These are phyloP conservation scores for Manis crassicaudata DNA, from an alignment of 2,797 vertebrate genomes.

Conservation along the genomic window DNA sequence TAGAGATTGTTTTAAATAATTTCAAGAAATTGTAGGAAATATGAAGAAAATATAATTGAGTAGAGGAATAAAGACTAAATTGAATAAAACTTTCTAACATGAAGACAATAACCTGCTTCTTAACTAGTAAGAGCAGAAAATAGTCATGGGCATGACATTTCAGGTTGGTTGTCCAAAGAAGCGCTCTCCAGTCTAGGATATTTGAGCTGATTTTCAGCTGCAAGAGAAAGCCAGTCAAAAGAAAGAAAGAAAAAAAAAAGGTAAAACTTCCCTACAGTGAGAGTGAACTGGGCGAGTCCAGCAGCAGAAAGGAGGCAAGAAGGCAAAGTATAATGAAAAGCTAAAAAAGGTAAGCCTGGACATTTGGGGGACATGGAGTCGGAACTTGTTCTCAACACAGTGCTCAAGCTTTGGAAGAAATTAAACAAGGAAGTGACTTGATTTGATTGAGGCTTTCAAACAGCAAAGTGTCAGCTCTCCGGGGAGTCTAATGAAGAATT, in stretches of 20 bases:
- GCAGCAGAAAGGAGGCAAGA: conserved; percentile 15
- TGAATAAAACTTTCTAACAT: not conserved
- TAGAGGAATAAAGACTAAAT: not conserved
- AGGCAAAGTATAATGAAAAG: not conserved
- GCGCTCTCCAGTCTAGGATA: not conserved
- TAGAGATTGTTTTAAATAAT: not conserved
- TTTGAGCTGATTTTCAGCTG: not conserved
- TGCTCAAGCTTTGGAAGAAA: not conserved
- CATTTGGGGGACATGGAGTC: not conserved
- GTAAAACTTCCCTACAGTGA: not conserved
- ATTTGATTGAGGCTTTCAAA: not conserved
- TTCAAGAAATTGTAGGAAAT: not conserved
- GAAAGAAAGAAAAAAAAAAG: not conserved
- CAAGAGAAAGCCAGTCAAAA: not conserved
- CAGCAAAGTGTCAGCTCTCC: not conserved
- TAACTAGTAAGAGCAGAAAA: conserved; percentile 16
- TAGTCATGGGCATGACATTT: not conserved
- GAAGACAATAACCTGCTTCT: not conserved
- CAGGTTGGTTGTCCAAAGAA: not conserved
- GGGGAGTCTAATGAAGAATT: not conserved
- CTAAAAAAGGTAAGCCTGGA: not conserved
- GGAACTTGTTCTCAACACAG: not conserved
- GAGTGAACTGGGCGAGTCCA: not conserved
- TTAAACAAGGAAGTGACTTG: not conserved
- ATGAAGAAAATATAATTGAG: not conserved